Conservation (phyloP, 2,113 vertebrate species). For the Prinia subflava region DNA sequence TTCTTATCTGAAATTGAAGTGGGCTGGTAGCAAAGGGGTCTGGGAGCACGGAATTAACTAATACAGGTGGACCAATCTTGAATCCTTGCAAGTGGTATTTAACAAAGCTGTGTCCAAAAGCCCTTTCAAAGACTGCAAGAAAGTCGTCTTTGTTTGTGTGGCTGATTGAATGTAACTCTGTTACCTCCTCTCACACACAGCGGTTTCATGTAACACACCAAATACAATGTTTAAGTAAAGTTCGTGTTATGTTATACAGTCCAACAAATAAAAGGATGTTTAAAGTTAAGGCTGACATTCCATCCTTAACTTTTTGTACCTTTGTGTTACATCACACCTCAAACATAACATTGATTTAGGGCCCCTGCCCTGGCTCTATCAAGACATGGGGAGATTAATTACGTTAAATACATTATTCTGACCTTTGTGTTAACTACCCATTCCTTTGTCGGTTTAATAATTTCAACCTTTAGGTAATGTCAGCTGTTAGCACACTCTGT, state of each 20-base stretch:
- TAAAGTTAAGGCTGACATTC: conserved; percentile 61
- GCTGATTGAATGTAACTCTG: conserved; percentile 41
- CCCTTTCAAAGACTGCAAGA: conserved; percentile 64
- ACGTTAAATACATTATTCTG: neutral
- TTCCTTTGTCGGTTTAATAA: conserved; percentile 13
- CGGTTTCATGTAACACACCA: conserved; percentile 46
- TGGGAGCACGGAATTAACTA: neutral
- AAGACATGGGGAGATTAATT: conserved; percentile 29
- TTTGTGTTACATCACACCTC: conserved; percentile 62
- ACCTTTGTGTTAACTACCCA: neutral
- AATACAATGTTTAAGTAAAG: conserved; percentile 60
- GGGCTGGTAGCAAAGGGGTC: neutral
- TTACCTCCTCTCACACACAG: conserved; percentile 55
- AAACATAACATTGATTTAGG: conserved; percentile 50
- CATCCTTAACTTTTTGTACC: conserved; percentile 60
- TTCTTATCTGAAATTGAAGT: conserved; percentile 3
- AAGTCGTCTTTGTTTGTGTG: conserved; percentile 67
- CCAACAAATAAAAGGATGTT: conserved; percentile 64
- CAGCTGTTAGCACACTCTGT: neutral
- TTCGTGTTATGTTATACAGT: conserved; percentile 53
- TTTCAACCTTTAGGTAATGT: conserved; percentile 18
- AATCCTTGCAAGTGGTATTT: conserved; percentile 39
- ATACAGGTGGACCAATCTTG: conserved; percentile 34
- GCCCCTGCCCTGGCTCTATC: neutral
- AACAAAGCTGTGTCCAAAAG: conserved; percentile 61